Evolutionary conservation across 2,797 vertebrate species (phyloP).

Genomic region (Tenualosa thibaudeaui): DNA sequence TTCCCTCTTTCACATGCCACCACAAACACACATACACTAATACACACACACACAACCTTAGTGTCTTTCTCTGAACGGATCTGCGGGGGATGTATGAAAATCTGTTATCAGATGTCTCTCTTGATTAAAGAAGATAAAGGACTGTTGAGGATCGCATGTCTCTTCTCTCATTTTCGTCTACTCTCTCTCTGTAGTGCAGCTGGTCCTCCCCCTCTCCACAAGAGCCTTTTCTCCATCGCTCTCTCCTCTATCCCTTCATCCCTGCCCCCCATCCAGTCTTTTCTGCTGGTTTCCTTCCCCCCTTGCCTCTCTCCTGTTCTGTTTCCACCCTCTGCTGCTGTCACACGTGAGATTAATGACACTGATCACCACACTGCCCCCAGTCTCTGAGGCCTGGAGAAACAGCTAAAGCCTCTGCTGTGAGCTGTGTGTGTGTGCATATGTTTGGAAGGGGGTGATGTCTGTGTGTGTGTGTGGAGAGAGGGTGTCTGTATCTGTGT

Average conservation of each 20-base stretch:
- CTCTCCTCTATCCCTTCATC: slow-evolving; percentile 38
- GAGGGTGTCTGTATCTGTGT: background rate
- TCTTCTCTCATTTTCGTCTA: background rate
- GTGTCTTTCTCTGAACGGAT: slow-evolving; percentile 33
- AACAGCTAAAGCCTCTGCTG: slow-evolving; percentile 64
- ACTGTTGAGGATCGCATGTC: slow-evolving; percentile 20
- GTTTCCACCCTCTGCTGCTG: slow-evolving; percentile 58
- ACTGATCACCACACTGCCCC: slow-evolving; percentile 76
- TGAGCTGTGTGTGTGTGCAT: slow-evolving; percentile 43
- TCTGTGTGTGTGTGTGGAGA: background rate
- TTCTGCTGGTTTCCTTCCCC: slow-evolving; percentile 47
- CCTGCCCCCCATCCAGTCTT: background rate
- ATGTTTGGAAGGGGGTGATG: background rate
- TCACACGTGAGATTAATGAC: slow-evolving; percentile 80
- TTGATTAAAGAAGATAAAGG: slow-evolving; percentile 40
- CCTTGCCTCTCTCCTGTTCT: slow-evolving; percentile 38
- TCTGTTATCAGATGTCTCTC: slow-evolving; percentile 32
- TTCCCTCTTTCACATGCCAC: background rate
- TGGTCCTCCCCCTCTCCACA: background rate
- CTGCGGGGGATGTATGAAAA: slow-evolving; percentile 24
- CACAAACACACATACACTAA: too few species aligned
- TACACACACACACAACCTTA: too few species aligned
- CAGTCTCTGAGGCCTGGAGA: slow-evolving; percentile 71
- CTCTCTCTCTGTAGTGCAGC: background rate
- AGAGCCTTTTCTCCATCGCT: background rate